Evolutionary conservation across 2,113 vertebrate genomes (phyloP).

Genomic region (Gallinago media): DNA sequence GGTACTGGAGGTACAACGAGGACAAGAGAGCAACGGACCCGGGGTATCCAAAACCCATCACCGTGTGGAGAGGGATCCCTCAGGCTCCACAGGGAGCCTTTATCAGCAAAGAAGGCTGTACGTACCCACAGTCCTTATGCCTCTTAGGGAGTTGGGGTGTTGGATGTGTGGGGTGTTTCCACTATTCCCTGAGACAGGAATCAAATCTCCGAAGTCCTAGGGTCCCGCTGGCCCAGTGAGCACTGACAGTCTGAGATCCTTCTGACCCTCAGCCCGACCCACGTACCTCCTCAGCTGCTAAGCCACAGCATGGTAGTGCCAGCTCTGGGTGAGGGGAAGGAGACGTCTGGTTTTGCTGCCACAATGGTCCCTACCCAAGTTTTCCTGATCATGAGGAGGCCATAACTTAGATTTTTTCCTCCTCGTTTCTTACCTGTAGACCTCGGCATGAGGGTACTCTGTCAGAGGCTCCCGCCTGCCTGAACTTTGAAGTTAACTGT

Average conservation of each 20-base stretch:
- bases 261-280: not conserved
- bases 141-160: not conserved
- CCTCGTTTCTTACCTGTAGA: not conserved
- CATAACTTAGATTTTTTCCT: not conserved
- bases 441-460: not conserved
- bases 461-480: not conserved
- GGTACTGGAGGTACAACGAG: constrained; percentile 98
- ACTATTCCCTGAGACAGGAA: not conserved
- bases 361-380: not conserved
- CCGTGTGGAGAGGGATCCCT: constrained; percentile 94
- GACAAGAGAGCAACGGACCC: constrained; percentile 90
- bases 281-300: not conserved
- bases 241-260: not conserved
- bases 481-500: not conserved
- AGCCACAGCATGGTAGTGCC: not conserved
- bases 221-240: not conserved
- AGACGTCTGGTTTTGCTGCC: not conserved
- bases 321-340: not conserved
- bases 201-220: not conserved
- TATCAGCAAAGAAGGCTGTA: constrained; percentile 97
- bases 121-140: constrained; percentile 52
- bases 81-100: constrained; percentile 95
- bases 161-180: not conserved
- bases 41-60: constrained; percentile 95
- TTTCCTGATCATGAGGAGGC: not conserved